phyloP scores from a whole-genome alignment of 2,888 invertebrate genomes.

The Rotaria macrura region DNA sequence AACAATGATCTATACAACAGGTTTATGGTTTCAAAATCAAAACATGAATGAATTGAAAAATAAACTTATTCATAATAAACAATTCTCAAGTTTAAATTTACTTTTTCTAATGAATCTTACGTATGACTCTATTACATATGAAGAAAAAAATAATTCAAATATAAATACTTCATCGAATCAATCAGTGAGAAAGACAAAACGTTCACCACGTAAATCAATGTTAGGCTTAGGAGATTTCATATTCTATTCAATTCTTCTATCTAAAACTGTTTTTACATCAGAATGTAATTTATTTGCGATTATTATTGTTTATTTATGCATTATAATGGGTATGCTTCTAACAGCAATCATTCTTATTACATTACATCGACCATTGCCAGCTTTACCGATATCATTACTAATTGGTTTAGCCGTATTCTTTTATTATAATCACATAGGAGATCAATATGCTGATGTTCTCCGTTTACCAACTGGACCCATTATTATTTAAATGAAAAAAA shows the following conservation, averaged over 20 bases:
- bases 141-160: neutral
- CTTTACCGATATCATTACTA: slow-evolving; percentile 17
- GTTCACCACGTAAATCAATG: neutral
- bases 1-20: slow-evolving; percentile 17
- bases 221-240: slow-evolving; percentile 23
- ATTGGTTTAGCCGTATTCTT: neutral
- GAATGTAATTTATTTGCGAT: slow-evolving; percentile 17
- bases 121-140: neutral
- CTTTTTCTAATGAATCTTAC: neutral
- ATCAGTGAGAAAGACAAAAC: too few relatives aligned
- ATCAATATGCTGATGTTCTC: neutral
- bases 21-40: neutral
- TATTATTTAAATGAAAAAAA: neutral
- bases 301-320: neutral
- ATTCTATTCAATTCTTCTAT: slow-evolving; percentile 4
- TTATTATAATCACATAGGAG: neutral
- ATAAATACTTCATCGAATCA: too few relatives aligned
- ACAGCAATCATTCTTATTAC: neutral
- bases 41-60: neutral
- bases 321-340: neutral
- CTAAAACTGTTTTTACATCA: slow-evolving; percentile 7
- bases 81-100: neutral
- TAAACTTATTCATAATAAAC: neutral
- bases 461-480: neutral
- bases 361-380: slow-evolving; percentile 13